Conservation (phyloP, 2,113 vertebrate genomes). For the Scomber scombrus region DNA sequence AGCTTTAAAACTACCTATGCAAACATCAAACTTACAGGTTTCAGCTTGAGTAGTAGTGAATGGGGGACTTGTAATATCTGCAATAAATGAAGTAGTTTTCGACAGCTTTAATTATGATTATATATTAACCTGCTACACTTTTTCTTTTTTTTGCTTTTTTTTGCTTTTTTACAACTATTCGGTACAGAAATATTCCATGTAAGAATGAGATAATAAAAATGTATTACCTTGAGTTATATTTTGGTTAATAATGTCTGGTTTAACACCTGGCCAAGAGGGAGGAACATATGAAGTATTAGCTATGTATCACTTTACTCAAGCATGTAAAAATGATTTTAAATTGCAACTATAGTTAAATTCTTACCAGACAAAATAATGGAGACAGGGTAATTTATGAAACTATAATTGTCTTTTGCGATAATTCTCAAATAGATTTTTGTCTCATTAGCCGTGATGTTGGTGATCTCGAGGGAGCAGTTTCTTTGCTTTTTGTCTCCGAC, state of each 20-base stretch:
- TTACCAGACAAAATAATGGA: conserved; percentile 39
- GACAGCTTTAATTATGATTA: neutral
- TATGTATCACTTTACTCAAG: neutral
- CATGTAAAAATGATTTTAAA: neutral
- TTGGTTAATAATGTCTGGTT: rapidly evolving
- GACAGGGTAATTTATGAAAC: rapidly evolving
- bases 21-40: neutral
- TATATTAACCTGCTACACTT: neutral
- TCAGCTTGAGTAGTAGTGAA: too few species aligned
- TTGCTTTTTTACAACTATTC: too few species aligned
- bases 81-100: neutral
- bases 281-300: neutral
- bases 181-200: too few species aligned
- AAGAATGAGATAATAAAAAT: neutral
- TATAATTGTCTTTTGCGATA: neutral
- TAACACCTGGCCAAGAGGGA: rapidly evolving
- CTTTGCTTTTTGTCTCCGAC: neutral
- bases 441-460: rapidly evolving
- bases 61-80: rapidly evolving
- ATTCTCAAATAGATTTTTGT: conserved; percentile 43
- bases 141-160: too few species aligned
- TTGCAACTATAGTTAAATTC: neutral
- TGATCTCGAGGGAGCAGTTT: conserved; percentile 74
- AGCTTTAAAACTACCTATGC: neutral
- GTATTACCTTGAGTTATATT: conserved; percentile 15